Conservation (phyloP, 2,888 invertebrate genomes). For the Meteorus cinctellus region DNA sequence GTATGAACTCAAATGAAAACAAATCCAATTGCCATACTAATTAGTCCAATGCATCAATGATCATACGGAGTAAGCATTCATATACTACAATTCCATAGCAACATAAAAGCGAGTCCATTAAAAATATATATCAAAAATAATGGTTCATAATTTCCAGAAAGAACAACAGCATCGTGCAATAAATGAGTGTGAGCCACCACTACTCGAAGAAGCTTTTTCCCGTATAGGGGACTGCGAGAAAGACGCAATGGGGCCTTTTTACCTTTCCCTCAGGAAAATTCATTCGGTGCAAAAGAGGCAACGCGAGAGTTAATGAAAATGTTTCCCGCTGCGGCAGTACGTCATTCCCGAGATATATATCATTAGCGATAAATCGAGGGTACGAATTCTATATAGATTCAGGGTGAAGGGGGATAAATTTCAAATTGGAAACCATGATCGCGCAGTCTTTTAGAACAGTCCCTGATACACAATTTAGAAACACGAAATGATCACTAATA, state of each 20-base stretch:
- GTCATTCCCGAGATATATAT: slow-evolving; percentile 60
- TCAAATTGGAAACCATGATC: slow-evolving; percentile 34
- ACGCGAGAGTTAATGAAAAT: slow-evolving; percentile 64
- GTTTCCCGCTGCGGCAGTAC: slow-evolving; percentile 65
- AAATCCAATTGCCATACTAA: slow-evolving; percentile 64
- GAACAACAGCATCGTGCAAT: slow-evolving; percentile 34
- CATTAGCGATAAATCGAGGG: slow-evolving; percentile 50
- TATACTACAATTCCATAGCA: not conserved
- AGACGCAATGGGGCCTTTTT: slow-evolving; percentile 35
- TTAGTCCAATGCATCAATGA: slow-evolving; percentile 25
- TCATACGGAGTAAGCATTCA: not conserved
- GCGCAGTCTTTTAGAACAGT: not conserved
- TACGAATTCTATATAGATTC: slow-evolving; percentile 35
- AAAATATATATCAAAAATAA: not conserved
- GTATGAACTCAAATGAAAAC: slow-evolving; percentile 61
- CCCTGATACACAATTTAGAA: not conserved
- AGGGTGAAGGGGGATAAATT: slow-evolving; percentile 17
- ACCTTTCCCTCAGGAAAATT: slow-evolving; percentile 39
- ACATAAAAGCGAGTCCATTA: not conserved
- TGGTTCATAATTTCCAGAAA: slow-evolving; percentile 13
- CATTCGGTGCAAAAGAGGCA: slow-evolving; percentile 48
- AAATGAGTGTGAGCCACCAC: not conserved
- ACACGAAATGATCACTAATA: not conserved
- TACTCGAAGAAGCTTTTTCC: slow-evolving; percentile 47
- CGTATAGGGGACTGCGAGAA: not conserved